Evolutionary conservation across 2,113 vertebrate genomes (phyloP).

Genomic region (Jacana jacana): DNA sequence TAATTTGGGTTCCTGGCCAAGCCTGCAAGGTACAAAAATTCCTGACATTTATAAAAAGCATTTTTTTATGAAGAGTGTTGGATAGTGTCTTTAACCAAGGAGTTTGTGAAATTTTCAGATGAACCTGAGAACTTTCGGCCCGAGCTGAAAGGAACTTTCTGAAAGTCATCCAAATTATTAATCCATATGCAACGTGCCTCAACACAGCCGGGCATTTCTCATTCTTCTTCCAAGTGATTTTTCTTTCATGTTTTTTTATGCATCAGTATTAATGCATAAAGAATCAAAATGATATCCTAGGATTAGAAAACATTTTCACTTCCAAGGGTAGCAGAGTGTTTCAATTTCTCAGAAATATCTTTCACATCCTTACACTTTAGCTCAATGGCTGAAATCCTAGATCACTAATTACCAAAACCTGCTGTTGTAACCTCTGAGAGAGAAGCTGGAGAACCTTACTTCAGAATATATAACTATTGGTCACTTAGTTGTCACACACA

Average conservation of each 20-base stretch:
- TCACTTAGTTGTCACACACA: background rate
- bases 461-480: background rate
- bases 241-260: conserved; percentile 4
- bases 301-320: conserved; percentile 7
- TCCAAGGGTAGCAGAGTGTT: background rate
- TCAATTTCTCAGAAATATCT: background rate
- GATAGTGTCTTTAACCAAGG: background rate
- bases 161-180: conserved; percentile 25
- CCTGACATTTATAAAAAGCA: background rate
- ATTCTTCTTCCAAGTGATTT: conserved; percentile 4
- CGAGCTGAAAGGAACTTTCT: background rate
- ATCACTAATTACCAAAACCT: background rate
- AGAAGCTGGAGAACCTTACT: background rate
- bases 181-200: background rate
- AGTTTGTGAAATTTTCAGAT: background rate
- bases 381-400: background rate
- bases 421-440: background rate
- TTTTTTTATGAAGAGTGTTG: background rate
- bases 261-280: background rate
- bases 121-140: background rate
- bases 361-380: background rate
- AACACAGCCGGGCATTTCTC: conserved; percentile 14
- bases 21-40: background rate
- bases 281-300: background rate
- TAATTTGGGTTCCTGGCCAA: background rate